These are phyloP conservation scores for Pemphigus obesinymphae DNA, from an alignment of 1,140 invertebrate genomes.

Conservation along the genomic window DNA sequence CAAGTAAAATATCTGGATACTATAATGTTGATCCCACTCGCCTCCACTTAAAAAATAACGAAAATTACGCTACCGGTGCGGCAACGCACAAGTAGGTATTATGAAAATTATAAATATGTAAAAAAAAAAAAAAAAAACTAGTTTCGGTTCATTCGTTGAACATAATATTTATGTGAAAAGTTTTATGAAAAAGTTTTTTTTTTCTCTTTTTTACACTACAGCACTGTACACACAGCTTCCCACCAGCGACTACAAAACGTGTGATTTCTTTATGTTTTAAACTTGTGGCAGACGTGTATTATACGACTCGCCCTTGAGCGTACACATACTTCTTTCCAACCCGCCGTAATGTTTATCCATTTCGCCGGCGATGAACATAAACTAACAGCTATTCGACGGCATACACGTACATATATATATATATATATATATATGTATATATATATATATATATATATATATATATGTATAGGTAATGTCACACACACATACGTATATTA, in stretches of 20 bases:
- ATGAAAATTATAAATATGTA: neutral
- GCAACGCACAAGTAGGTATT: too few relatives aligned
- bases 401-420: too few relatives aligned
- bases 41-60: too few relatives aligned
- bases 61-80: too few relatives aligned
- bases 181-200: constrained; percentile 24
- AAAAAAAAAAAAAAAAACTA: neutral
- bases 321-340: neutral
- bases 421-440: too few relatives aligned
- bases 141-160: neutral
- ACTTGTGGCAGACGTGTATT: constrained; percentile 33
- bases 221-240: neutral
- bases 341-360: constrained; percentile 12
- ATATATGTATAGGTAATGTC: constrained; percentile 15
- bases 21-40: too few relatives aligned
- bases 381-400: constrained; percentile 18
- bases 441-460: too few relatives aligned
- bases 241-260: constrained; percentile 1
- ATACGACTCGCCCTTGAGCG: constrained; percentile 33
- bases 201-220: neutral
- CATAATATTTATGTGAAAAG: constrained; percentile 6
- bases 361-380: constrained; percentile 16
- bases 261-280: constrained; percentile 38
- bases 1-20: too few relatives aligned
- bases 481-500: neutral